These are phyloP conservation scores for Chrysocyon brachyurus DNA, from an alignment of 2,797 vertebrate species.

Conservation along the genomic window DNA sequence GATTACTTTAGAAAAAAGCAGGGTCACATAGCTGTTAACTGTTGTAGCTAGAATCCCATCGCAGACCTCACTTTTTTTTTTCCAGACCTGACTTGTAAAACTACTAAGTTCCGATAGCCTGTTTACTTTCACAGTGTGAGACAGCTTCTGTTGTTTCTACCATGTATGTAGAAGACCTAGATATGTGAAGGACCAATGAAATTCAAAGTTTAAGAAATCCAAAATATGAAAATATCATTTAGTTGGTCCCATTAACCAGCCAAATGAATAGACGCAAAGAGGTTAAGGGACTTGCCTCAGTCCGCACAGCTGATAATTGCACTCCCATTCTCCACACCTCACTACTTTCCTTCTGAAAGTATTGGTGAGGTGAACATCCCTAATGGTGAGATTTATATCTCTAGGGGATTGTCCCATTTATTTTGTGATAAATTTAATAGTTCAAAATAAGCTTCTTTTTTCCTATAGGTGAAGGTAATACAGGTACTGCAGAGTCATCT, in stretches of 20 bases:
- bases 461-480: constrained; percentile 91
- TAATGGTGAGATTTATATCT: background rate
- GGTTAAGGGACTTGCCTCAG: background rate
- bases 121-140: background rate
- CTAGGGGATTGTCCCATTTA: background rate
- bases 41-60: background rate
- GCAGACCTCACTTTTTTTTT: constrained; percentile 4
- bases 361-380: background rate
- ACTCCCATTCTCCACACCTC: background rate
- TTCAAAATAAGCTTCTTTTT: constrained; percentile 11
- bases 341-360: constrained; percentile 25
- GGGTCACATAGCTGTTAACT: background rate
- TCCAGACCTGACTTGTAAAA: background rate
- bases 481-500: constrained; percentile 89
- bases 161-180: background rate
- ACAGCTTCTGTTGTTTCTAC: background rate
- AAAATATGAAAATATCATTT: background rate
- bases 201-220: constrained; percentile 15
- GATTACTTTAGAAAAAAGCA: background rate
- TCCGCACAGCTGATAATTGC: background rate
- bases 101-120: background rate
- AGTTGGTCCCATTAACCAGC: background rate
- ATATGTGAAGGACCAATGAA: background rate
- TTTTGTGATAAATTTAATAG: constrained; percentile 7
- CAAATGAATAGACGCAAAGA: background rate